Conservation (phyloP, 2,888 invertebrate species). For the Anagyrus pseudococci region DNA sequence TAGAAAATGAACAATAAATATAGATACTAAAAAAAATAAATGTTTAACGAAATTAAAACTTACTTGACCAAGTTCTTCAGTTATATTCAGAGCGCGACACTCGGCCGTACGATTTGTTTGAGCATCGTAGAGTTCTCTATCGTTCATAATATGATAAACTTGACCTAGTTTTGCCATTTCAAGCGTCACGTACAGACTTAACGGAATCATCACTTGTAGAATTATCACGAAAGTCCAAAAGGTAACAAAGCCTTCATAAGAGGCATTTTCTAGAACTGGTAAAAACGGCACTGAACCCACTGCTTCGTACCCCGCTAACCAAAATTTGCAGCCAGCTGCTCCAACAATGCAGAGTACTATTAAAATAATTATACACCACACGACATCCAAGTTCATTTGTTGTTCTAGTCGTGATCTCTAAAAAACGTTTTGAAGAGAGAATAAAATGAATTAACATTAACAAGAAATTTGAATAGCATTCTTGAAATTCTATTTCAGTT, state of each 20-base stretch:
- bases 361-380: slow-evolving; percentile 94
- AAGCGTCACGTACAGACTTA: slow-evolving; percentile 95
- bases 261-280: slow-evolving; percentile 68
- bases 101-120: slow-evolving; percentile 82
- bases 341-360: slow-evolving; percentile 89
- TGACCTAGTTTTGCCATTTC: slow-evolving; percentile 96
- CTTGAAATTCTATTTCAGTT: not conserved
- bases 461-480: not conserved
- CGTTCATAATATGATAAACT: slow-evolving; percentile 93
- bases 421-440: slow-evolving; percentile 65
- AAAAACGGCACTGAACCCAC: slow-evolving; percentile 72
- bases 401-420: slow-evolving; percentile 89
- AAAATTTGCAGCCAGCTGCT: slow-evolving; percentile 88
- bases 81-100: slow-evolving; percentile 94
- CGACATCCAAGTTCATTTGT: slow-evolving; percentile 93
- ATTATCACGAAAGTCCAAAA: slow-evolving; percentile 97
- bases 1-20: not conserved
- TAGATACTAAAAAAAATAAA: not conserved
- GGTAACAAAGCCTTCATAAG: slow-evolving; percentile 80
- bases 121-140: slow-evolving; percentile 85
- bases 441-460: not conserved
- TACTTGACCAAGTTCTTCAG: slow-evolving; percentile 95
- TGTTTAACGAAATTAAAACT: too few species aligned
- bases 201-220: slow-evolving; percentile 95
- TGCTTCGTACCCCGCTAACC: slow-evolving; percentile 71